Base-by-base conservation (phyloP, 1,140 invertebrate genomes). In the Heliconius congener region DNA sequence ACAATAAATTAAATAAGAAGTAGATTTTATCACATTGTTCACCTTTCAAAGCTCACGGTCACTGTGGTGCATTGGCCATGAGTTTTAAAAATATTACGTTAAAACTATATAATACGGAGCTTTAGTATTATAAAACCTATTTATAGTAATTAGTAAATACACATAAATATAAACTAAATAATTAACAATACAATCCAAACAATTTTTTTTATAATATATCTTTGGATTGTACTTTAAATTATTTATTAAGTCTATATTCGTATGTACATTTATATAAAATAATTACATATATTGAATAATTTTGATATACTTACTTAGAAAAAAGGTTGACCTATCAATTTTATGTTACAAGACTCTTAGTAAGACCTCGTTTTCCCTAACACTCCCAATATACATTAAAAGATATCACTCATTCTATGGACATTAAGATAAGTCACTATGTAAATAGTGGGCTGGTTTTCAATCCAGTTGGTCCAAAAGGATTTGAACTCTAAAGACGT, bases 401-500 rank as follows among this genome's bases (percentile, higher is more conserved):
- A 19, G 75, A 81, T 77, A 77, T 76, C 72, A n/a, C 79, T 76
- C 77, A 73, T 77, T 39, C 79, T 77, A 57, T 76, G 79, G 46
- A 74, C 75, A 77, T 77, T 74, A 73, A 76, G 79, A 77, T 81
- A 81, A 81, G 79, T 77, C 77, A 77, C 55, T 81, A 60, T 72
- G 74, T 80, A 80, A 80, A 80, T 80, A 80, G 71, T 80, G 71
- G 74, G 74, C 79, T 77, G 79, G 55, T 71, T 81, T 77, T 57
- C 60, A 77, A 60, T 77, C 74, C 27, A 23, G 75, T 55, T 77
- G 37, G 60, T 55, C 55, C 57, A 73, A 42, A 71, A 71, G 42
- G 57, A 73, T 57, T 81, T 57, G 57, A 74, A 77, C 55, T 76
- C 75, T 30, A 80, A 80, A 57, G 42, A 80, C 55, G n/a, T 80